These are phyloP conservation scores for Apamea monoglypha DNA, from an alignment of 2,888 invertebrate genomes.

Conservation along the genomic window DNA sequence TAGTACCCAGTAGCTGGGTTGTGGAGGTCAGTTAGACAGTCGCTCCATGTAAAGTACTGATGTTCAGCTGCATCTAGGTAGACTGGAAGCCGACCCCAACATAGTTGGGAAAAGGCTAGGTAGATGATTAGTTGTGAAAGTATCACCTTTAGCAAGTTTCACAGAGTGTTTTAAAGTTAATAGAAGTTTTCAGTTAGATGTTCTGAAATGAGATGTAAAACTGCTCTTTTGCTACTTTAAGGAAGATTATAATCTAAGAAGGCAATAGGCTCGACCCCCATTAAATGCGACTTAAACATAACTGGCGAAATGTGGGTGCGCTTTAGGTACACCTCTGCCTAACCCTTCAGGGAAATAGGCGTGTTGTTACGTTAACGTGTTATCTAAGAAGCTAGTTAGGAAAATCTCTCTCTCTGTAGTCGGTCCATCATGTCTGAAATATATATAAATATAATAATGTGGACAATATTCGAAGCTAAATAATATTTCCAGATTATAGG, in stretches of 20 bases:
- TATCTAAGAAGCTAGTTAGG: neutral
- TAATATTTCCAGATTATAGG: neutral
- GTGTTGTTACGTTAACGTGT: neutral
- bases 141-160: too few species aligned
- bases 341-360: accelerated
- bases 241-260: neutral
- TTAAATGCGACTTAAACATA: neutral
- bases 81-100: too few species aligned
- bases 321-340: neutral
- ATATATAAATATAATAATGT: too few species aligned
- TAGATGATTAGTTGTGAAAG: too few species aligned
- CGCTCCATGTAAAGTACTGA: too few species aligned
- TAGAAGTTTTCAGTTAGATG: neutral
- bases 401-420: too few species aligned
- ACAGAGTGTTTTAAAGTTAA: too few species aligned
- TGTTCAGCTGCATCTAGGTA: too few species aligned
- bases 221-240: neutral
- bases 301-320: neutral
- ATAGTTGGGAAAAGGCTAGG: too few species aligned
- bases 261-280: neutral
- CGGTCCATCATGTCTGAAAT: too few species aligned
- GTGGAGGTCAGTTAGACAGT: too few species aligned
- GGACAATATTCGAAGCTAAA: neutral
- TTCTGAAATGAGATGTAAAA: neutral
- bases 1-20: too few species aligned